Conservation (phyloP, 2,113 vertebrate genomes). For the Osmerus mordax region DNA sequence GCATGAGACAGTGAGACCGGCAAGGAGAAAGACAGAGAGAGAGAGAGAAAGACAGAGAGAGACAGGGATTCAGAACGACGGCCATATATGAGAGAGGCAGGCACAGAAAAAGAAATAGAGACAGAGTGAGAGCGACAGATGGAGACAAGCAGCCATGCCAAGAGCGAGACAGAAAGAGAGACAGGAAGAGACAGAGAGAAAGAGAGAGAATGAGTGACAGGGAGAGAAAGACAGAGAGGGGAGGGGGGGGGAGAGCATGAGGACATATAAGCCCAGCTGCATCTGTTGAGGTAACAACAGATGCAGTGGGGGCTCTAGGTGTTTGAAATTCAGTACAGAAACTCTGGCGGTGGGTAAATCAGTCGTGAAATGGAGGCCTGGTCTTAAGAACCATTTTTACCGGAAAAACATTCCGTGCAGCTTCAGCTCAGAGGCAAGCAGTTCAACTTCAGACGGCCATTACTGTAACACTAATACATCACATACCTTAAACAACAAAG, state of each 20-base stretch:
- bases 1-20: no score
- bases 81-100: no score
- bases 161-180: background rate
- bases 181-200: background rate
- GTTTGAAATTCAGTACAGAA: background rate
- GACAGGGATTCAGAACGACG: background rate
- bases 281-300: background rate
- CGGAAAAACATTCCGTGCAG: background rate
- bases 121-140: no score
- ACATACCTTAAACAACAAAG: background rate
- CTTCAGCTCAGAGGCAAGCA: background rate
- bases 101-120: no score
- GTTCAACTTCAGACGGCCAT: background rate
- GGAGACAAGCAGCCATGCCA: no score
- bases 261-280: background rate
- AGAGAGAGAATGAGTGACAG: background rate
- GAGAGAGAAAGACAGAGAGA: background rate
- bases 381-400: background rate
- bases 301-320: background rate
- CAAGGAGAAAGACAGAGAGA: no score
- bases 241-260: background rate
- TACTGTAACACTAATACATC: background rate
- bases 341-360: conserved; percentile 7
- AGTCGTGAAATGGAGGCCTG: conserved; percentile 1
- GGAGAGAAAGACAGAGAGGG: background rate